Conservation (phyloP, 2,113 vertebrate species). For the Rostratula benghalensis region DNA sequence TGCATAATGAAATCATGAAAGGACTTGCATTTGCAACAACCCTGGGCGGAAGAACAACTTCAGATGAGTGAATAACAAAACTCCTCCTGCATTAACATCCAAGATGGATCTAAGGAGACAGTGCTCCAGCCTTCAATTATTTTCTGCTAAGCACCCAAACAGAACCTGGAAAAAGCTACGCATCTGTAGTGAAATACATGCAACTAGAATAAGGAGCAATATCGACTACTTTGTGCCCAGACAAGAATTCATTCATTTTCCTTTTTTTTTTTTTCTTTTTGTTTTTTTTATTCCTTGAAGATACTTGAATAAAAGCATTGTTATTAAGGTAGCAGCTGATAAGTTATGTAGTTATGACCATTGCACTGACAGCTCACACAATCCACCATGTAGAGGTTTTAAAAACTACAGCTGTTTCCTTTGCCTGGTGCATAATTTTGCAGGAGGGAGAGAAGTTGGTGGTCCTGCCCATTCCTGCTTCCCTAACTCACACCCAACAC, state of each 20-base stretch:
- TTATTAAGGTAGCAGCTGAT: background rate
- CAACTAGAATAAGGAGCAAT: background rate
- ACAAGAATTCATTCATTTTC: too few species aligned
- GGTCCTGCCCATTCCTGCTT: background rate
- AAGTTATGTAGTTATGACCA: background rate
- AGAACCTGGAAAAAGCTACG: background rate
- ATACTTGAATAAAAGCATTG: background rate
- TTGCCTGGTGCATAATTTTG: background rate
- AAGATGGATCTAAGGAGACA: background rate
- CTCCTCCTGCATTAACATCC: background rate
- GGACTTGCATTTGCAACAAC: background rate
- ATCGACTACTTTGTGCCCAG: background rate
- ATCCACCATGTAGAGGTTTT: background rate
- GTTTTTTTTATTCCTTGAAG: background rate
- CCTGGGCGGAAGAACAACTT: background rate
- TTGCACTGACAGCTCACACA: background rate
- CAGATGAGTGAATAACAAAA: background rate
- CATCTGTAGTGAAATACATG: background rate
- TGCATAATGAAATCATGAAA: background rate
- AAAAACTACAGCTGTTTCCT: background rate
- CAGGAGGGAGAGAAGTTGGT: background rate
- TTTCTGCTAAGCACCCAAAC: background rate
- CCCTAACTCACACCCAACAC: background rate
- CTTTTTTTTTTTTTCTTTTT: too few species aligned
- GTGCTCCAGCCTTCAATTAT: background rate